Evolutionary conservation across 2,888 invertebrate species (phyloP), one percentile per base, ranked within the genome.

Genomic region (Barypeithes pellucidus): DNA sequence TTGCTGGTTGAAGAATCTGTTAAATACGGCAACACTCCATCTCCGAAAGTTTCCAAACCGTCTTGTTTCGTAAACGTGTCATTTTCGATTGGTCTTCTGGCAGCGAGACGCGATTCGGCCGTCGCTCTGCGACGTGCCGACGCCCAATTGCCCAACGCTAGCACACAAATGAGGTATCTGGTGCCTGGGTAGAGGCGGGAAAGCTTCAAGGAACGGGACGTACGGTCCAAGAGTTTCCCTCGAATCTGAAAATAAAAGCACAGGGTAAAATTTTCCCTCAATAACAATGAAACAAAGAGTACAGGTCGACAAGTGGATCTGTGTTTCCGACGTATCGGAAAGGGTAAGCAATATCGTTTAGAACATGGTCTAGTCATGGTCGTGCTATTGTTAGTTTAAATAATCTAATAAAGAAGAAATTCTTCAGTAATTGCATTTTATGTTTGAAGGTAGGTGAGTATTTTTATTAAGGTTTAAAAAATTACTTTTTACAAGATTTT

Each of bases 91-190:
- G 60, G 29, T 62, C 60, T 68, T 70, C 80, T 86, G 50, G 78
- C 76, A 61, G 86, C 84, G 76, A 88, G 85, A 79, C 89, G 87
- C 43, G 90, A 88, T 82, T 90, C 87, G 78, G 91, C 86, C 75
- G 88, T 76, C 85, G 85, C 79, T 80, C 85, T 77, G 80, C 85
- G 76, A 80, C 85, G 77, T 82, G 83, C 81, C 82, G 89, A 85
- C 81, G 89, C 84, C 90, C 93, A 92, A 87, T 92, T 94, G 72
- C 95, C 95, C 74, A 94, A 87, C n/a, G 95, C 96, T 80, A 95
- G 88, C 66, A 97, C 95, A 86, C 96, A 97, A 81, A 97, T 93
- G 75, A 92, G 89, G 86, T 96, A 97, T 77, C 92, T 91, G 2
- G 94, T 93, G 81, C 93, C 94, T 2, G 96, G 92, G 75, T 90